Evolutionary conservation across 1,140 invertebrate species (phyloP).

Genomic region (Papilio xuthus): DNA sequence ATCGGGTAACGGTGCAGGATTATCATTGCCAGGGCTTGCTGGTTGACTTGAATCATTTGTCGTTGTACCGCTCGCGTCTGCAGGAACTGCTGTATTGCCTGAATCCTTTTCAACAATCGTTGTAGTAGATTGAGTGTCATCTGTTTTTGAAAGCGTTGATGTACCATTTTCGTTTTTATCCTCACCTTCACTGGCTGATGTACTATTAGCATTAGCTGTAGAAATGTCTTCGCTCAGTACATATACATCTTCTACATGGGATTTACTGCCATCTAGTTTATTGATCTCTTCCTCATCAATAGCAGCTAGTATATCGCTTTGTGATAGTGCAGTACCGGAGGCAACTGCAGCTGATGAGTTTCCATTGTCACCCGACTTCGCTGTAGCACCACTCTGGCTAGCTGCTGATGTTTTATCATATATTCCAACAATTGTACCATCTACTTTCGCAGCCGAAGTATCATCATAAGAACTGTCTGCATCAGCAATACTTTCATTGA

Average conservation of each 20-base stretch:
- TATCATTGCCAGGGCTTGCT: background rate
- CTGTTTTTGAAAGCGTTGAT: background rate
- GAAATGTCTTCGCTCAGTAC: conserved; percentile 21
- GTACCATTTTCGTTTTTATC: conserved; percentile 15
- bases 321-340: conserved; percentile 24
- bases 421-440: conserved; percentile 33
- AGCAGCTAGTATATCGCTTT: conserved; percentile 29
- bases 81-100: background rate
- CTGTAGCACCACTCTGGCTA: conserved; percentile 24
- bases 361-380: background rate
- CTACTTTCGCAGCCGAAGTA: conserved; percentile 17
- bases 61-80: background rate
- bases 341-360: conserved; percentile 23
- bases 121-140: conserved; percentile 18
- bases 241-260: conserved; percentile 26
- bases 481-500: conserved; percentile 20
- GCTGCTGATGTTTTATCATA: conserved; percentile 26
- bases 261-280: conserved; percentile 11
- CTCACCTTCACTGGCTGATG: conserved; percentile 8
- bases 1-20: background rate
- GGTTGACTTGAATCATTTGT: background rate
- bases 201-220: conserved; percentile 24
- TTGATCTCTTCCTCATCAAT: conserved; percentile 13
- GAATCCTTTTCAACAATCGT: conserved; percentile 7
- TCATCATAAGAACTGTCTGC: background rate